Conservation (phyloP, 2,888 invertebrate genomes). For the Eutolmus rufibarbis region DNA sequence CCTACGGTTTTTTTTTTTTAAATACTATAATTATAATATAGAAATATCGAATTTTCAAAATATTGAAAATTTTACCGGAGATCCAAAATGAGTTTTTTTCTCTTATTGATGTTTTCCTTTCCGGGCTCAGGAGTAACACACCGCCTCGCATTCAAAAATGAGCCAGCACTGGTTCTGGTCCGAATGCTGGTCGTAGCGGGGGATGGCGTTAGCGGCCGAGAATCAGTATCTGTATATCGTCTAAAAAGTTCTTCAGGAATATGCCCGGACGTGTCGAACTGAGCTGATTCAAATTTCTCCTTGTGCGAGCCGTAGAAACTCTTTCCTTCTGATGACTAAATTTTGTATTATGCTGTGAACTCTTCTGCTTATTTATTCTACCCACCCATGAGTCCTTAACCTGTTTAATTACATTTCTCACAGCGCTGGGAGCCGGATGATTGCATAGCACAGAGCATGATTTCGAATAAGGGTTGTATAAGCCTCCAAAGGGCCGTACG, state of each 20-base stretch:
- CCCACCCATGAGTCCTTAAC: constrained; percentile 76
- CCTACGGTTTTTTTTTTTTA: too few relatives aligned
- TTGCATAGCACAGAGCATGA: constrained; percentile 85
- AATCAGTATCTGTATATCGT: constrained; percentile 85
- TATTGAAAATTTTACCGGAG: constrained; percentile 65
- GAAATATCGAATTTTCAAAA: background rate
- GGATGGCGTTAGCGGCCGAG: constrained; percentile 80
- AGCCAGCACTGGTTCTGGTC: constrained; percentile 71
- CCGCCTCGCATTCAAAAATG: constrained; percentile 63
- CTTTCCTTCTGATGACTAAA: constrained; percentile 48
- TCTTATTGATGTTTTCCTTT: constrained; percentile 63
- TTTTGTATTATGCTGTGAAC: background rate
- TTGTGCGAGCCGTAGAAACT: constrained; percentile 21
- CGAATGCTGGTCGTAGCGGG: constrained; percentile 78
- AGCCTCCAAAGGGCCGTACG: constrained; percentile 79
- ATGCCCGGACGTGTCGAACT: constrained; percentile 63
- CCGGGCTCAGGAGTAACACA: constrained; percentile 78
- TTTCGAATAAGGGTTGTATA: constrained; percentile 82
- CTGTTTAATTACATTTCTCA: constrained; percentile 74
- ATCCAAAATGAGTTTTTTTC: constrained; percentile 77
- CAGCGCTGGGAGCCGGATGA: constrained; percentile 79
- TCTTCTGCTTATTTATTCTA: background rate
- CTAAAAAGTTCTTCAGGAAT: constrained; percentile 80
- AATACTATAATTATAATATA: too few relatives aligned
- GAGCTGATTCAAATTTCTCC: constrained; percentile 26